Conservation (phyloP, 1,140 invertebrate genomes). For the Watersipora subatra region DNA sequence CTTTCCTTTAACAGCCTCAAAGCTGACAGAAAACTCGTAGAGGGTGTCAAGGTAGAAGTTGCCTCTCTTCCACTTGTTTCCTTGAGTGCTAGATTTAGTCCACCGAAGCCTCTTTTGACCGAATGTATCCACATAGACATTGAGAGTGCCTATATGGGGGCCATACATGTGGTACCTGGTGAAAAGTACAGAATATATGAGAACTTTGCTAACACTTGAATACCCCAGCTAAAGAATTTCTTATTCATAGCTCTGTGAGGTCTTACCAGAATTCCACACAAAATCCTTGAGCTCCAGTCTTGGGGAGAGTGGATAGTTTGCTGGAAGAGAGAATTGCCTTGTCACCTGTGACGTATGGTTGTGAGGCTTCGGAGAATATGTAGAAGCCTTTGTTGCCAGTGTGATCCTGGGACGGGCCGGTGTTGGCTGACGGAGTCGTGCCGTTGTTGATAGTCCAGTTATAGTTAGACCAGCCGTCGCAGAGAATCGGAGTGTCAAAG, state of each 20-base stretch:
- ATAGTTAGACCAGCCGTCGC: constrained; percentile 11
- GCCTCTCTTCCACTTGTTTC: constrained; percentile 26
- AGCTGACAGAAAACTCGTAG: constrained; percentile 19
- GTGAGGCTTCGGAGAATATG: constrained; percentile 28
- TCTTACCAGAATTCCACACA: constrained; percentile 49
- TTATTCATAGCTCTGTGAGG: no score
- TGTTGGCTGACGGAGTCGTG: constrained; percentile 18
- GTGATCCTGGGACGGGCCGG: constrained; percentile 41
- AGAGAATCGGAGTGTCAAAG: not conserved
- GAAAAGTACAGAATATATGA: constrained; percentile 51
- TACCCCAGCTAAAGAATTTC: no score
- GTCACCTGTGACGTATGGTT: constrained; percentile 18
- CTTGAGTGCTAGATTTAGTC: constrained; percentile 20
- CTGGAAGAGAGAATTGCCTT: constrained; percentile 6
- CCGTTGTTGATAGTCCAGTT: constrained; percentile 20
- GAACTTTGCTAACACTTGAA: constrained; percentile 10
- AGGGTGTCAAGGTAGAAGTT: constrained; percentile 14
- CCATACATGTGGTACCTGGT: constrained; percentile 69
- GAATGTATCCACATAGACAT: constrained; percentile 10
- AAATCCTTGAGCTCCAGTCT: constrained; percentile 11
- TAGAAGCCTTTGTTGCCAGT: constrained; percentile 26
- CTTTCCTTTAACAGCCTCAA: constrained; percentile 48
- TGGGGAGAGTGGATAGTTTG: constrained; percentile 13
- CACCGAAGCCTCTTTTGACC: constrained; percentile 14
- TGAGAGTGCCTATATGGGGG: constrained; percentile 13